A percentile compares a stretch with the other conserved stretches of the same genome.
Evolutionary conservation across 2,113 vertebrate species (phyloP).

Genomic region (Tiliqua scincoides): DNA sequence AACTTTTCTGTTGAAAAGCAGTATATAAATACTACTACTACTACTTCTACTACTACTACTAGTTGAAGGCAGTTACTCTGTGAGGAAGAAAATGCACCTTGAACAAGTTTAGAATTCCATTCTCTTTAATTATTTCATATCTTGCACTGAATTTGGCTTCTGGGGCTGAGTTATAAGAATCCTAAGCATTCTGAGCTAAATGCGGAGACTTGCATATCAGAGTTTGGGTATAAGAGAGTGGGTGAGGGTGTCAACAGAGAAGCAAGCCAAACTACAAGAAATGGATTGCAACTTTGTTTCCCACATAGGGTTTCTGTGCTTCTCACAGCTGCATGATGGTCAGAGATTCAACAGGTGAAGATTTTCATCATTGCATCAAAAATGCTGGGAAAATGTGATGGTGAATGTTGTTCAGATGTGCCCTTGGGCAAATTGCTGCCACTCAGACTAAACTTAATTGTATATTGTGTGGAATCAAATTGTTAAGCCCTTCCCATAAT

Average conservation of each 20-base stretch:
- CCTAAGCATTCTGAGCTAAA: background rate
- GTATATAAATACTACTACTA: too few species aligned
- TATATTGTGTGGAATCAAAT: background rate
- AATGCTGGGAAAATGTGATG: background rate
- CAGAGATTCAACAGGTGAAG: background rate
- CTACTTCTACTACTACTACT: too few species aligned
- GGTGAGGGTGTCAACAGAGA: background rate
- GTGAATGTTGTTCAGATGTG: background rate
- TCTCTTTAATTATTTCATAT: background rate
- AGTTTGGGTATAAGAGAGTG: background rate
- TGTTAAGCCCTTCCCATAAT: background rate
- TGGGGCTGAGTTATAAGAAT: background rate
- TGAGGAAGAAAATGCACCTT: background rate
- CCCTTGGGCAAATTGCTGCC: background rate
- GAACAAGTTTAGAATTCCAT: background rate
- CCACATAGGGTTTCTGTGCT: background rate
- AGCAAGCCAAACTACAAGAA: background rate
- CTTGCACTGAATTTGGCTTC: background rate
- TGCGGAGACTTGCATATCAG: background rate
- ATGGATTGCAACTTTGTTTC: background rate
- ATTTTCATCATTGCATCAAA: background rate
- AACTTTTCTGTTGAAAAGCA: too few species aligned
- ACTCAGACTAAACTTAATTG: background rate
- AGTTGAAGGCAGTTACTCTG: background rate
- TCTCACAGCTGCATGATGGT: background rate